These are phyloP conservation scores for Montipora capricornis DNA, from an alignment of 64 coral and sea anemone genomes.

Conservation along the genomic window DNA sequence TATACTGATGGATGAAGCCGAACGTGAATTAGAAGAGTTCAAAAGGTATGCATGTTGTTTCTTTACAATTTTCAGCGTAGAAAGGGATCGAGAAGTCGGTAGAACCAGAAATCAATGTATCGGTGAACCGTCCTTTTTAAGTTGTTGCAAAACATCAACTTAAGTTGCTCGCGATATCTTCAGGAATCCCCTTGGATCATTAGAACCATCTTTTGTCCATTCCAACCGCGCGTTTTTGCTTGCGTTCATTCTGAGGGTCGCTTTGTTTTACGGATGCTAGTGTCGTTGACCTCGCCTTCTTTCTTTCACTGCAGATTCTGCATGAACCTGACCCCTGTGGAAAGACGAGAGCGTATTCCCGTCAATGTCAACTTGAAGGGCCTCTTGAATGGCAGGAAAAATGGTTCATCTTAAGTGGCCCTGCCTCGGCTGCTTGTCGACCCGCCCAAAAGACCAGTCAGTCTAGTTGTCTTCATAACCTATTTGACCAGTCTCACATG, in stretches of 20 bases:
- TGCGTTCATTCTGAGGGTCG: background rate
- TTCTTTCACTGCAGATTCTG: conserved; percentile 44
- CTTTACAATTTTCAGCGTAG: too few relatives aligned
- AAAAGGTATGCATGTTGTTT: conserved; percentile 33
- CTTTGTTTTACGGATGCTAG: too few relatives aligned
- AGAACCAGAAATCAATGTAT: too few relatives aligned
- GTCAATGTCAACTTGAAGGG: conserved; percentile 65
- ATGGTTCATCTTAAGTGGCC: conserved; percentile 2
- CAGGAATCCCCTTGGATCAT: too few relatives aligned
- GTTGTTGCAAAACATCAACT: too few relatives aligned
- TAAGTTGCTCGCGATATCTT: too few relatives aligned
- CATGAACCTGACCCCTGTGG: conserved; percentile 51
- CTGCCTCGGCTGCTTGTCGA: background rate
- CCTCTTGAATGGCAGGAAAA: conserved; percentile 50
- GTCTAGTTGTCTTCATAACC: background rate
- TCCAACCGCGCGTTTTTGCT: background rate
- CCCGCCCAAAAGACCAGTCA: background rate
- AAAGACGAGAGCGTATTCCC: conserved; percentile 40
- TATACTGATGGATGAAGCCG: conserved; percentile 59
- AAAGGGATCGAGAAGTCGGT: too few relatives aligned
- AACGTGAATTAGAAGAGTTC: conserved; percentile 74
- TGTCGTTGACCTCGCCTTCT: background rate
- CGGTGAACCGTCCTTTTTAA: too few relatives aligned
- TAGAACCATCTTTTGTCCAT: too few relatives aligned
- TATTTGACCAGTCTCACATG: conserved; percentile 5